Percentiles rank a stretch among this genome's conserved stretches.
Conservation (phyloP, 2,113 vertebrate species). For the Macrotus californicus region DNA sequence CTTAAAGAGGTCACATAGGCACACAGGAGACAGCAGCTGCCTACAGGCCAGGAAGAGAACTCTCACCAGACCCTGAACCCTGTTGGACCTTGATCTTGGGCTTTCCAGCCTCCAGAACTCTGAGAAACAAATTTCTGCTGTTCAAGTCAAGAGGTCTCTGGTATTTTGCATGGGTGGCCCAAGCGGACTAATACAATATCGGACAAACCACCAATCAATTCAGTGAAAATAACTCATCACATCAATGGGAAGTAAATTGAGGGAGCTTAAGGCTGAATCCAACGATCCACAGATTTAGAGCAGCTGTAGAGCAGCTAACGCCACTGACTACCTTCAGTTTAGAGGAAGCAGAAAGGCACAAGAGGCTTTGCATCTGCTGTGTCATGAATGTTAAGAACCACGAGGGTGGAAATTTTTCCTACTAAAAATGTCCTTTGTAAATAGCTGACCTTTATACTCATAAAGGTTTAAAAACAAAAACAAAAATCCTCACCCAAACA, state of each 20-base stretch:
- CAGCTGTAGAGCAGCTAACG: neutral
- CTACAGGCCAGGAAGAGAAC: neutral
- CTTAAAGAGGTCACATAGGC: neutral
- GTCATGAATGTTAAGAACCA: neutral
- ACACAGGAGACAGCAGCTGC: neutral
- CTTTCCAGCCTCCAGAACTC: neutral
- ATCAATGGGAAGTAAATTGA: neutral
- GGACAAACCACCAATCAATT: neutral
- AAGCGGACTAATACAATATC: too few relatives aligned
- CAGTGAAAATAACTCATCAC: neutral
- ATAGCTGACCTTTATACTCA: neutral
- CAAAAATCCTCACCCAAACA: slow-evolving; percentile 22
- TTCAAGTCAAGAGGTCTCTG: neutral
- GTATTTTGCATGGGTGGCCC: neutral
- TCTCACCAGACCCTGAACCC: neutral
- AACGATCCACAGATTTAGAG: neutral
- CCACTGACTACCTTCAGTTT: neutral
- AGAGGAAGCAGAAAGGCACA: neutral
- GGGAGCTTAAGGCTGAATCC: neutral
- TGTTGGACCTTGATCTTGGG: neutral
- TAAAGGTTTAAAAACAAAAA: slow-evolving; percentile 42
- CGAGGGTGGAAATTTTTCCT: neutral
- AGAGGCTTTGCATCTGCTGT: neutral
- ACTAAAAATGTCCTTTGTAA: neutral
- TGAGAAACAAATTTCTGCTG: neutral